Base-by-base conservation (phyloP, 2,113 vertebrate genomes). In the Sylvicapra grimmia region DNA sequence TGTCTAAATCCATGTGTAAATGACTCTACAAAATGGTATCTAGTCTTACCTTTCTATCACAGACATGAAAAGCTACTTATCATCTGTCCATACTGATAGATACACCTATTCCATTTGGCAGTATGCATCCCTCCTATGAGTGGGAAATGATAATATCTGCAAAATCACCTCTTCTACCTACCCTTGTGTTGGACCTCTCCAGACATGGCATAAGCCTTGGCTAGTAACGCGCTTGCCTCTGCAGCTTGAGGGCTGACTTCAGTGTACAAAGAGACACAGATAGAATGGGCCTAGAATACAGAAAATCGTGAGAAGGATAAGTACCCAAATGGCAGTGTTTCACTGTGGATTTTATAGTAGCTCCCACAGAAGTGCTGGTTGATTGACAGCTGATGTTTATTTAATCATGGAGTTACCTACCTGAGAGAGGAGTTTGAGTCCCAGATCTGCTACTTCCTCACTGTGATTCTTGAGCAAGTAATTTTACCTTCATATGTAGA, bases 181-280 rank as follows among this genome's bases (percentile, higher is more conserved):
- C 98, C 98, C 47, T 33, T 79, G 92, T 98, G 89, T 3, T 98
- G 93, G 79, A 92, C 80, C 61, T 98, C 96, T 96, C 97, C 97
- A 31, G 98, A 97, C 31, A 95, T 93, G 68, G 97, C 98, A 58
- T 98, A 98, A 56, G 98, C 98, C 93, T 98, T 98, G 47, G 98
- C 98, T 88, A 98, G 84, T 27, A 98, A 88, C 0, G 97, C 91
- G 1, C 94, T 97, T 0, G 56, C 95, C 36, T 98, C 97, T n/a
- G 98, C 98, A 11, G 97, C 97, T 93, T 98, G 96, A 16, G 93
- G 61, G 54, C 98, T 98, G 75, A 94, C 88, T 72, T 98, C 97
- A 53, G 93, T 97, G 90, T 97, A 92, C 2, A 95, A 65, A 72
- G 94, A 94, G 68, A 98, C 84, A 58, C 96, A 97, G 87, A 98